Evolutionary conservation across 2,113 vertebrate species (phyloP).

Genomic region (Eurypyga helias): DNA sequence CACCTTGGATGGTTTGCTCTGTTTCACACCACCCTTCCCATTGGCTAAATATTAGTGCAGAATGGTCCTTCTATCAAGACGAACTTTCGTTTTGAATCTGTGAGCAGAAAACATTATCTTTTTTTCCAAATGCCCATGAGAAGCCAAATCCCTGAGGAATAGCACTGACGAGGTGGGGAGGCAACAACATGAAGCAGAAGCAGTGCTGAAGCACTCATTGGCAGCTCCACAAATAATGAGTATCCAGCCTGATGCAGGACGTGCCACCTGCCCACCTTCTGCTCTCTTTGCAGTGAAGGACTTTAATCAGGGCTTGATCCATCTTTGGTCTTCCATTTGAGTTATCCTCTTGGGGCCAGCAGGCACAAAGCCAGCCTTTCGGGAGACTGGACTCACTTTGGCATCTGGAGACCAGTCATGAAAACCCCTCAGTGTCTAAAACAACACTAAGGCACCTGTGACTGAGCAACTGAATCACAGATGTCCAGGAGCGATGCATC

Average conservation of each 20-base stretch:
- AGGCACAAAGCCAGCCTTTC: background rate
- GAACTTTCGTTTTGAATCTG: background rate
- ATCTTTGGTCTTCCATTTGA: background rate
- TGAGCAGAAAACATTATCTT: background rate
- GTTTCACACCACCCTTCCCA: background rate
- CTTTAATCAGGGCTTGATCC: background rate
- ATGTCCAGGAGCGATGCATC: no score
- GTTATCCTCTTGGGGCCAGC: background rate
- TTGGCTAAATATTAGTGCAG: background rate
- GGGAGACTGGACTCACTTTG: background rate
- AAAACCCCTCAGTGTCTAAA: background rate
- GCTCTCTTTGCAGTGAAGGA: background rate
- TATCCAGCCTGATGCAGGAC: background rate
- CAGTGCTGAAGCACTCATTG: background rate
- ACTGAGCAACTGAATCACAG: background rate
- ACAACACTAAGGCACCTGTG: background rate
- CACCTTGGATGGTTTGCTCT: accelerated
- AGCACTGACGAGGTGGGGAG: background rate
- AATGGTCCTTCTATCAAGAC: background rate
- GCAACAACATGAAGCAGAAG: background rate
- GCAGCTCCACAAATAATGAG: background rate
- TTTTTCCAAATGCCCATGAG: background rate
- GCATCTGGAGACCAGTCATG: background rate
- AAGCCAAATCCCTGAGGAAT: background rate
- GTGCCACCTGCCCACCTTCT: background rate